Evolutionary conservation across 2,113 vertebrate species (phyloP), one percentile per base, ranked within the genome.

Genomic region (Elachura formosa): DNA sequence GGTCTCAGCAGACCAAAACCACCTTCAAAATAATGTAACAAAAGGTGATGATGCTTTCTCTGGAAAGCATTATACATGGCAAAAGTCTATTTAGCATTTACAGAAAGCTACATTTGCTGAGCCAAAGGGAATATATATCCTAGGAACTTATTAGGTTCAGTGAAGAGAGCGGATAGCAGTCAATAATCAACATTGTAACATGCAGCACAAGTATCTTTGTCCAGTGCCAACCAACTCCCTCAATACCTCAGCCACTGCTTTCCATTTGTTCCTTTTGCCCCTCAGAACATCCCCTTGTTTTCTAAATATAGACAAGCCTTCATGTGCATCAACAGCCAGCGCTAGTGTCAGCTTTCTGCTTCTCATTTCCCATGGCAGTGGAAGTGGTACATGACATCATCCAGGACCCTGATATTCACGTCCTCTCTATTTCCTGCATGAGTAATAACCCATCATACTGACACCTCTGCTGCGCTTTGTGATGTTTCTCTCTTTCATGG

Each of bases 61-160:
- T 90, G 51, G 64, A 93, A 95, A 94, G 72, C 48, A 71, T 83
- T 88, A 71, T 40, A 90, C 23, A 21, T 29, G 25, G 71, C 82
- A 94, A 87, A 93, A 94, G 85, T 93, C 73, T 91, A 66, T 93
- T 95, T 93, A 91, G 82, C 51, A 77, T 85, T 88, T 92, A 83
- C 48, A 77, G 79, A 90, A 94, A 86, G n/a, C n/a, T n/a, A n/a
- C n/a, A n/a, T n/a, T n/a, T n/a, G n/a, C n/a, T 18, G 55, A 93
- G 63, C 48, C 87, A 90, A 95, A 66, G 74, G 72, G 84, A 95
- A 91, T 74, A 88, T 25, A 90, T 28, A 79, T 55, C 59, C 87
- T 40, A 77, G 63, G 38, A 87, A 59, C 20, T 77, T 93, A 58
- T 0, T 49, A 66, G 38, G 62, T 94, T 78, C 49, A 62, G 59